Evolutionary conservation across 2,113 vertebrate species (phyloP), one percentile per base, ranked within the genome.

Genomic region (Polypterus bichir): DNA sequence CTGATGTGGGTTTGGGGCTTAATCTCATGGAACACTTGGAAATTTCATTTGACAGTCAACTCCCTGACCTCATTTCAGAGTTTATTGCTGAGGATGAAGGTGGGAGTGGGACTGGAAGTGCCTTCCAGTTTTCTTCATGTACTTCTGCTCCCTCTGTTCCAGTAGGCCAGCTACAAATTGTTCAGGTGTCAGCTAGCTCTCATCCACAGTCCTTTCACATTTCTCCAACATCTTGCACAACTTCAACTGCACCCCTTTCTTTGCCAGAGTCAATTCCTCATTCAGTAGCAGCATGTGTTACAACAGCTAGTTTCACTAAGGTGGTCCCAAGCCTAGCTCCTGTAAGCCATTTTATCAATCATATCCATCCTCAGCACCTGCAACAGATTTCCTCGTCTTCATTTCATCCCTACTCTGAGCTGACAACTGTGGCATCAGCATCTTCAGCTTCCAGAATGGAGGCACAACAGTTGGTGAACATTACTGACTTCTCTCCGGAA

Each of bases 401-500:
- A 69, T 76, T 77, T 66, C 71, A 78, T 4, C 77, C 75, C 8
- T 71, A 78, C 59, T 68, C 73, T 47, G 6, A 44, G 4, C 27
- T 44, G 9, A 46, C 51, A 10, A 4, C 60, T 1, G 60, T 46
- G 48, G 60, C 10, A 2, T 4, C 59, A 1, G 57, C 46, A 47
- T 6, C 68, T 1, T 49, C 63, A 3, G 10, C 59, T 4, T 54
- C 59, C 2, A 5, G 51, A 3, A 54, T 57, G 60, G 57, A 49
- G 59, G 71, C 71, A n/a, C 54, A 52, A 11, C 73, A 77, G 2
- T 80, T 86, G 0, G 71, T 80, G 45, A 68, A 77, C 66, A 93
- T 95, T 80, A 95, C 90, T 0, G 91, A 95, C 73, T 95, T 93
- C 76, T 92, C 90, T 1, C 91, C 92, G 0, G 91, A 94, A 70